Evolutionary conservation across 2,888 invertebrate species (phyloP).

Genomic region (Luperina testacea): DNA sequence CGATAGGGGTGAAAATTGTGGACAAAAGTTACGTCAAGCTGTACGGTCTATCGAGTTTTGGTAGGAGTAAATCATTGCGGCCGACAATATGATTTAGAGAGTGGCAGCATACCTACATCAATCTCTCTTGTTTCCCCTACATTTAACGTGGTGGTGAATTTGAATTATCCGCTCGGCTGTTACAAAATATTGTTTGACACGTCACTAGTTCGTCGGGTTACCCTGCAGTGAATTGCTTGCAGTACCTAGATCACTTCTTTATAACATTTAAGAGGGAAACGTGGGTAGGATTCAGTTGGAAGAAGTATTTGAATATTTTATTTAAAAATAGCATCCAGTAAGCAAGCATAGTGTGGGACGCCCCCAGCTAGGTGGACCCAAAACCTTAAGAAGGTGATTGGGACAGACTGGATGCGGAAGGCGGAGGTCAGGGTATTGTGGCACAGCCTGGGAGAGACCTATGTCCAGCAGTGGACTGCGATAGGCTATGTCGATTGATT

Average conservation of each 20-base stretch:
- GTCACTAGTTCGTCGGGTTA: constrained; percentile 6
- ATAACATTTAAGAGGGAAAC: neutral
- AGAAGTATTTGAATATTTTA: constrained; percentile 12
- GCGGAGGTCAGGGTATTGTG: neutral
- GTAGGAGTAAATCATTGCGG: constrained; percentile 62
- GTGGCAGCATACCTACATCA: constrained; percentile 55
- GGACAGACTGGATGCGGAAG: neutral
- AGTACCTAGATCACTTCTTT: neutral
- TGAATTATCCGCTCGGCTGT: constrained; percentile 36
- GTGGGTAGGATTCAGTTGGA: neutral
- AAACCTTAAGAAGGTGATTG: neutral
- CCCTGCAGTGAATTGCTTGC: constrained; percentile 1
- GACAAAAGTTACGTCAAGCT: constrained; percentile 28
- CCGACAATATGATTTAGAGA: constrained; percentile 64
- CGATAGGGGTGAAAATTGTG: constrained; percentile 48
- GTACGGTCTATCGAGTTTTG: constrained; percentile 44
- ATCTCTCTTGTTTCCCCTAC: constrained; percentile 54
- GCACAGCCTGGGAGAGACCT: neutral
- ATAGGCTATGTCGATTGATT: neutral
- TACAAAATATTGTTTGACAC: constrained; percentile 39
- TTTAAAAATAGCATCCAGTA: neutral
- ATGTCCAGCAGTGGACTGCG: neutral
- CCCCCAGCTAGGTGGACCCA: neutral
- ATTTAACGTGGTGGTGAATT: constrained; percentile 48
- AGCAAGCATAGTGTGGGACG: no score